These are phyloP conservation scores for Scrobipalpa costella DNA, from an alignment of 2,888 invertebrate genomes.

Conservation along the genomic window DNA sequence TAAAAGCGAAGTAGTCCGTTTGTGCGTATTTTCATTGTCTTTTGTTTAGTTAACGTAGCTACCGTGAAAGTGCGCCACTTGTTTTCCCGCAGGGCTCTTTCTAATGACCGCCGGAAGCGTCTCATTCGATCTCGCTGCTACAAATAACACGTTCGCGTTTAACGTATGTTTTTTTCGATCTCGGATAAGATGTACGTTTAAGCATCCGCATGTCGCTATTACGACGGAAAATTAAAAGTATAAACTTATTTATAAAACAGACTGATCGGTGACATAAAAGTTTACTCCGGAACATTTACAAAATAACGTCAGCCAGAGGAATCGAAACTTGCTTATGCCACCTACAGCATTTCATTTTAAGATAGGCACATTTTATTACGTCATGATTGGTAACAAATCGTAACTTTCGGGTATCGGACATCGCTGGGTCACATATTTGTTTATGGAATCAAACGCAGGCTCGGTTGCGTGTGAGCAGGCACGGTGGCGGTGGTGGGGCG, in stretches of 20 bases:
- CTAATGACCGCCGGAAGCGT: slow-evolving; percentile 13
- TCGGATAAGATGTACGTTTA: not conserved
- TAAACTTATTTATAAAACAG: not conserved
- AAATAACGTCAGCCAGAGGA: slow-evolving; percentile 5
- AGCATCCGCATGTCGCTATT: not conserved
- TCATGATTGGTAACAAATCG: slow-evolving; percentile 1
- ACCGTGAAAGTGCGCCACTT: slow-evolving; percentile 20
- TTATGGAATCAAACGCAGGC: slow-evolving; percentile 2
- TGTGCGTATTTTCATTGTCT: slow-evolving; percentile 37
- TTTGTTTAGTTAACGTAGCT: slow-evolving; percentile 32
- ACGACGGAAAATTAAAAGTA: not conserved
- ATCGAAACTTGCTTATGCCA: slow-evolving; percentile 16
- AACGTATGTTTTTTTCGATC: slow-evolving; percentile 4
- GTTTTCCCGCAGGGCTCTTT: slow-evolving; percentile 9
- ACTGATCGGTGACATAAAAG: slow-evolving; percentile 14
- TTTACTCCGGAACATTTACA: not conserved
- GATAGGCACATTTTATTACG: slow-evolving; percentile 3
- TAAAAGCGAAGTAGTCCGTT: slow-evolving; percentile 41
- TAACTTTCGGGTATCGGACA: slow-evolving; percentile 13
- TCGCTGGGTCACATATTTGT: slow-evolving; percentile 8
- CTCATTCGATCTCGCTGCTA: not conserved
- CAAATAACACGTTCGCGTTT: not conserved
- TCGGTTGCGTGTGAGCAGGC: too few relatives aligned
- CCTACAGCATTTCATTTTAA: slow-evolving; percentile 18
- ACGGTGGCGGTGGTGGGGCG: too few relatives aligned